Evolutionary conservation across 64 coral and sea anemone genomes (phyloP).

Genomic region (Stichodactyla mertensii): DNA sequence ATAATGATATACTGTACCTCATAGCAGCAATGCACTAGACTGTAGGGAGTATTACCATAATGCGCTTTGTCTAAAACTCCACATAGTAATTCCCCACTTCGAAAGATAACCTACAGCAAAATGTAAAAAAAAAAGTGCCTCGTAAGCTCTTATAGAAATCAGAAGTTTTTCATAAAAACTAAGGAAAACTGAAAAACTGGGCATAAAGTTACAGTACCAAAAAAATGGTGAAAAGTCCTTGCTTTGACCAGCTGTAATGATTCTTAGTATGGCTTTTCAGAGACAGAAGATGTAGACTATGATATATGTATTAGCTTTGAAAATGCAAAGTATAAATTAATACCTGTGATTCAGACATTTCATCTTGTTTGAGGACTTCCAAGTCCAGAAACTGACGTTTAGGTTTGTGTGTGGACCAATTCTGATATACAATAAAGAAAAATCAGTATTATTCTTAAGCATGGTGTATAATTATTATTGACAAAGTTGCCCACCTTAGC

Average conservation of each 20-base stretch:
- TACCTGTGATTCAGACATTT: conserved; percentile 97
- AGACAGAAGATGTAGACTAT: too few relatives aligned
- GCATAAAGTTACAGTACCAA: too few relatives aligned
- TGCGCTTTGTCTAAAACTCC: conserved; percentile 95
- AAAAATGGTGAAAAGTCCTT: too few relatives aligned
- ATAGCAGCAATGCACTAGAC: conserved; percentile 92
- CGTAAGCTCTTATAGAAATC: background rate
- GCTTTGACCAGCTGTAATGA: too few relatives aligned
- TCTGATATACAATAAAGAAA: conserved; percentile 36
- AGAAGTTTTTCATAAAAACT: background rate
- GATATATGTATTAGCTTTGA: too few relatives aligned
- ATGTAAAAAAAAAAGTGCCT: background rate
- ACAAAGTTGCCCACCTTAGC: conserved; percentile 41
- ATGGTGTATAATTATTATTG: too few relatives aligned
- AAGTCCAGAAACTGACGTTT: conserved; percentile 43
- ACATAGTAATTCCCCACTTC: conserved; percentile 77
- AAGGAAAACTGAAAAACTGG: too few relatives aligned
- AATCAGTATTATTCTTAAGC: too few relatives aligned
- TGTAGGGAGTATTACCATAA: conserved; percentile 89
- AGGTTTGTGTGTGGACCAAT: conserved; percentile 61
- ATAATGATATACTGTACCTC: conserved; percentile 42
- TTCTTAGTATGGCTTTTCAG: background rate
- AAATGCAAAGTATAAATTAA: background rate
- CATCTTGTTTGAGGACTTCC: conserved; percentile 43
- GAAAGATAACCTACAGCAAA: conserved; percentile 67